A percentile compares a stretch with the other conserved stretches of the same genome.
Evolutionary conservation across 2,797 vertebrate species (phyloP).

Genomic region (Catamblyrhynchus diadema): DNA sequence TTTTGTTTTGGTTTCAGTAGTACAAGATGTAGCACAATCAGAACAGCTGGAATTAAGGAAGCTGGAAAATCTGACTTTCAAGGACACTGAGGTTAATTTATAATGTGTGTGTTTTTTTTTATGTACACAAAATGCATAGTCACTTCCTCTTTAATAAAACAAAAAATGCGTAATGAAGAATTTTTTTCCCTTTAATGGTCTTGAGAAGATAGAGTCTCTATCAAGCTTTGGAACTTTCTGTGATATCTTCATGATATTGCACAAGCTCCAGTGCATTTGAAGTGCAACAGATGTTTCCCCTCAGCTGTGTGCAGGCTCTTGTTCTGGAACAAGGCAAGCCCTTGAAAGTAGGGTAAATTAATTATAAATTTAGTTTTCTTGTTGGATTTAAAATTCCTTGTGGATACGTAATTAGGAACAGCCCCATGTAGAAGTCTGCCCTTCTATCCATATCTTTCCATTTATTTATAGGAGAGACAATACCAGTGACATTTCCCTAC

Average conservation of each 20-base stretch:
- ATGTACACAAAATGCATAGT: not conserved
- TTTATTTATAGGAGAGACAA: not conserved
- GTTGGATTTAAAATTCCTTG: not conserved
- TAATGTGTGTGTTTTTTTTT: slow-evolving; percentile 24
- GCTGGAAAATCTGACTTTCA: not conserved
- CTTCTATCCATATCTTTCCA: not conserved
- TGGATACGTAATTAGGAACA: not conserved
- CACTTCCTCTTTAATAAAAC: not conserved
- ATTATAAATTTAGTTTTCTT: not conserved
- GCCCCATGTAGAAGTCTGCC: not conserved
- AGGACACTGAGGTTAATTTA: slow-evolving; percentile 7
- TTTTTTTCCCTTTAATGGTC: slow-evolving; percentile 27
- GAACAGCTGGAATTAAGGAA: not conserved
- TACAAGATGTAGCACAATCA: not conserved
- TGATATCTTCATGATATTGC: not conserved
- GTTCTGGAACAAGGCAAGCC: not conserved
- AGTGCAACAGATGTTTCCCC: not conserved
- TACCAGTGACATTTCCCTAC: not conserved
- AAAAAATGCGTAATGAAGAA: not conserved
- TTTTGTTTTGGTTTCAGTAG: slow-evolving; percentile 1
- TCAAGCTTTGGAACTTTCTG: not conserved
- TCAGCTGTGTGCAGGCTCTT: not conserved
- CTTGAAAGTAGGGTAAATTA: not conserved
- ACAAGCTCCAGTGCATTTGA: not conserved
- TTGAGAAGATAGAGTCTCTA: not conserved